Conservation (phyloP, 1,140 invertebrate species). For the Idris sp. region DNA sequence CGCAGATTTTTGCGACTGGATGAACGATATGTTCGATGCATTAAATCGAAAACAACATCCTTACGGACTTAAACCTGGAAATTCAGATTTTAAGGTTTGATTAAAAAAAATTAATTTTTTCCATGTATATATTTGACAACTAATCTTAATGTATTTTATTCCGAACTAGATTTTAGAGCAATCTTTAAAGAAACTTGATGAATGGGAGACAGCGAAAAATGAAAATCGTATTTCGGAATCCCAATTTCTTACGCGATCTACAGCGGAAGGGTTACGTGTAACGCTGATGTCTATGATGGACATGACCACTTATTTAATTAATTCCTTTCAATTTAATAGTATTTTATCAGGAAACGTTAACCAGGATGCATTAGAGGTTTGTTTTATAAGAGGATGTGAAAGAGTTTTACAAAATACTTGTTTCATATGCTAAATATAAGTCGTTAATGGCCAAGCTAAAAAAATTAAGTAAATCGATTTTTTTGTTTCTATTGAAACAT, state of each 20-base stretch:
- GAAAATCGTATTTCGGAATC: constrained; percentile 1
- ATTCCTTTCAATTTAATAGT: constrained; percentile 8
- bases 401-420: constrained; percentile 5
- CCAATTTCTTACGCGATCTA: constrained; percentile 18
- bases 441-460: too few relatives aligned
- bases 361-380: constrained; percentile 18
- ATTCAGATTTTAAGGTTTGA: constrained; percentile 11
- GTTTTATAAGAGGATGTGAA: constrained; percentile 6
- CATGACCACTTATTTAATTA: constrained; percentile 20
- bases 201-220: constrained; percentile 8
- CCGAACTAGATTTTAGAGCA: constrained; percentile 16
- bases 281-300: constrained; percentile 31
- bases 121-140: background rate
- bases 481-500: too few relatives aligned
- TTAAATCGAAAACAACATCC: constrained; percentile 17
- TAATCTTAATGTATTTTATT: background rate
- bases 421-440: constrained; percentile 4
- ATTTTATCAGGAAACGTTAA: constrained; percentile 22
- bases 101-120: background rate
- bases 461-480: too few relatives aligned
- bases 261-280: constrained; percentile 21
- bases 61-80: constrained; percentile 4
- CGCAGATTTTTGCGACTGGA: constrained; percentile 19
- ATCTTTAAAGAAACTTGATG: constrained; percentile 15
- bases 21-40: too few relatives aligned